Percentiles rank a stretch among this genome's conserved stretches.
phyloP scores from a whole-genome alignment of 2,888 invertebrate genomes.

The Notocelia uddmanniana region DNA sequence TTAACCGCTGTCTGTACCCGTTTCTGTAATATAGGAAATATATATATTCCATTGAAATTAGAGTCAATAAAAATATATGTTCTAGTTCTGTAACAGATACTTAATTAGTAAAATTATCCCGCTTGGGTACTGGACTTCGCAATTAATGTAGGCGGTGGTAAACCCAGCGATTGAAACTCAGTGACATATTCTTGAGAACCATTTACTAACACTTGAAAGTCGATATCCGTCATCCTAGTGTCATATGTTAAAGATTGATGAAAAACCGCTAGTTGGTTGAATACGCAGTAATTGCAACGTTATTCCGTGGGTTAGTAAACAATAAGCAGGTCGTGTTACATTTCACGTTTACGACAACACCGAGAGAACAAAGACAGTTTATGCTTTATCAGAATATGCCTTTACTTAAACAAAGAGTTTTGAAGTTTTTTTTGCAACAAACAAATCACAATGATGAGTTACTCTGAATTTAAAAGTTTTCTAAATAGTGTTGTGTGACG shows the following conservation, averaged over 20 bases:
- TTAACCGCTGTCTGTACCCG: no score
- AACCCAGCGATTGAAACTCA: no score
- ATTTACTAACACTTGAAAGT: no score
- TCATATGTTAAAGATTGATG: background rate
- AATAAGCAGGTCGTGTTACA: constrained; percentile 42
- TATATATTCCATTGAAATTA: no score
- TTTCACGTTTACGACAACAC: constrained; percentile 49
- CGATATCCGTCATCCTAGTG: background rate
- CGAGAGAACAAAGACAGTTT: constrained; percentile 79
- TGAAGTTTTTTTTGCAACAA: constrained; percentile 63
- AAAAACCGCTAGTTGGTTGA: constrained; percentile 19
- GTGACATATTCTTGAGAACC: no score
- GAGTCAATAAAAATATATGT: no score
- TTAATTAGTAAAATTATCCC: no score
- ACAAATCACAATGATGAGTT: constrained; percentile 49
- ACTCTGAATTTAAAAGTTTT: constrained; percentile 63
- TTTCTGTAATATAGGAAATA: no score
- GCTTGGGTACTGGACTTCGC: no score
- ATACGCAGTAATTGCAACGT: constrained; percentile 36
- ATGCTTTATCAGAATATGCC: constrained; percentile 77
- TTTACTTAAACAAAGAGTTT: constrained; percentile 69
- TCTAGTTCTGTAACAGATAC: no score
- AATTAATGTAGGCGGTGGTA: no score
- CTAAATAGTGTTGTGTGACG: constrained; percentile 65
- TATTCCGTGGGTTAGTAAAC: constrained; percentile 40